A percentile compares a stretch with the other conserved stretches of the same genome.
Conservation (phyloP, 2,888 invertebrate genomes). For the Ectemnius lituratus region DNA sequence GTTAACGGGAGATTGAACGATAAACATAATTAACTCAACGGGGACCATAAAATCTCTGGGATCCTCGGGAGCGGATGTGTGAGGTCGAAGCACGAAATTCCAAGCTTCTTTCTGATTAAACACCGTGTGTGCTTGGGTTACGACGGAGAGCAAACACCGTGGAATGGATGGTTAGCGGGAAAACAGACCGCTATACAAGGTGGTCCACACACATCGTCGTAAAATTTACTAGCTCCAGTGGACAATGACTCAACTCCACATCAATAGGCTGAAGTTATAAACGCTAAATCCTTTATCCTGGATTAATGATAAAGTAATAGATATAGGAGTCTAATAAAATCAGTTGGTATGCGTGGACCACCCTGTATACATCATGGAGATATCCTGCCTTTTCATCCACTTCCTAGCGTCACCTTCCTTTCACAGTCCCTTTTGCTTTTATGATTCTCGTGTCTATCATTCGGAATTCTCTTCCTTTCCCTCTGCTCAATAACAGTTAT, state of each 20-base stretch:
- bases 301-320: no score
- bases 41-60: slow-evolving; percentile 24
- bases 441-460: slow-evolving; percentile 24
- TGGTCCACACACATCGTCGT: no score
- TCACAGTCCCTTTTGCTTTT: slow-evolving; percentile 28
- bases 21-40: neutral
- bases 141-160: slow-evolving; percentile 5
- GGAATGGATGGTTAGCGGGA: slow-evolving; percentile 12
- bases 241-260: no score
- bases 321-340: no score
- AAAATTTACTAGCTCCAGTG: no score
- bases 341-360: no score
- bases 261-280: no score
- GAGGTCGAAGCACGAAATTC: slow-evolving; percentile 12
- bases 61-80: neutral
- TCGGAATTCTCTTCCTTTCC: neutral
- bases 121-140: slow-evolving; percentile 12
- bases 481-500: slow-evolving; percentile 13
- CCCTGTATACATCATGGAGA: neutral
- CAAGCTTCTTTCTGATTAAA: slow-evolving; percentile 22
- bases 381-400: slow-evolving; percentile 15
- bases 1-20: no score
- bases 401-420: slow-evolving; percentile 9
- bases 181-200: slow-evolving; percentile 23
- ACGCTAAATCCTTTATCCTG: no score